A percentile compares a stretch with the other conserved stretches of the same genome.
phyloP scores from a whole-genome alignment of 2,113 vertebrate species.

The Channa maculata region DNA sequence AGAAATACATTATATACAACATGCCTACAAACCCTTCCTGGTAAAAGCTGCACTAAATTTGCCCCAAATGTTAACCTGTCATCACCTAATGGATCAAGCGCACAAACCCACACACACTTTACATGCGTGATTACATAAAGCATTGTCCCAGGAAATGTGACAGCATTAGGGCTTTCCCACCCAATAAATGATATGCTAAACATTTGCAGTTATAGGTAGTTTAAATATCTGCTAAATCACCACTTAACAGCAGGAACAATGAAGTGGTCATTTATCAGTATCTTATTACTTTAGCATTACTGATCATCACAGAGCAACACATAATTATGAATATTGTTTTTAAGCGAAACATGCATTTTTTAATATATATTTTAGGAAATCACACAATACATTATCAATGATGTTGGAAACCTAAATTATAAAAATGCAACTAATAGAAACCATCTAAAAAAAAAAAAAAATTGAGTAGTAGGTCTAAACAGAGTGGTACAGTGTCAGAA shows the following conservation, averaged over 20 bases:
- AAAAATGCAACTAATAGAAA: slow-evolving; percentile 2
- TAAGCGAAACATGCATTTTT: slow-evolving; percentile 31
- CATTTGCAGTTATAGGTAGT: no score
- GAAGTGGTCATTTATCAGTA: neutral
- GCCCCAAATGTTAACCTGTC: slow-evolving; percentile 36
- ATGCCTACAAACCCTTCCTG: neutral
- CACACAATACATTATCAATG: slow-evolving; percentile 12
- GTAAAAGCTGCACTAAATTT: slow-evolving; percentile 27
- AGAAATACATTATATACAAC: slow-evolving; percentile 19
- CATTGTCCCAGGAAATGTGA: slow-evolving; percentile 25
- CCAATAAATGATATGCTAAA: neutral
- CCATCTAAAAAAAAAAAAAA: neutral
- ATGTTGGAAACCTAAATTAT: slow-evolving; percentile 2
- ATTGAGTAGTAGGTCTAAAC: neutral
- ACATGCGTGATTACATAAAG: slow-evolving; percentile 52
- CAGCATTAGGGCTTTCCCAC: slow-evolving; percentile 7
- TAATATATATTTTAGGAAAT: slow-evolving; percentile 17
- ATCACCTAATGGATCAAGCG: slow-evolving; percentile 24
- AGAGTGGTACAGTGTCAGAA: slow-evolving; percentile 1
- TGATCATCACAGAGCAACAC: slow-evolving; percentile 18
- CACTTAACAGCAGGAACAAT: neutral
- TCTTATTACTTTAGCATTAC: neutral
- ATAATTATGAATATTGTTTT: slow-evolving; percentile 2
- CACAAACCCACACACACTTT: slow-evolving; percentile 27
- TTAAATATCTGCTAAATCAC: neutral